Base-by-base conservation (phyloP, 2,888 invertebrate species). In the Amitus sp. region DNA sequence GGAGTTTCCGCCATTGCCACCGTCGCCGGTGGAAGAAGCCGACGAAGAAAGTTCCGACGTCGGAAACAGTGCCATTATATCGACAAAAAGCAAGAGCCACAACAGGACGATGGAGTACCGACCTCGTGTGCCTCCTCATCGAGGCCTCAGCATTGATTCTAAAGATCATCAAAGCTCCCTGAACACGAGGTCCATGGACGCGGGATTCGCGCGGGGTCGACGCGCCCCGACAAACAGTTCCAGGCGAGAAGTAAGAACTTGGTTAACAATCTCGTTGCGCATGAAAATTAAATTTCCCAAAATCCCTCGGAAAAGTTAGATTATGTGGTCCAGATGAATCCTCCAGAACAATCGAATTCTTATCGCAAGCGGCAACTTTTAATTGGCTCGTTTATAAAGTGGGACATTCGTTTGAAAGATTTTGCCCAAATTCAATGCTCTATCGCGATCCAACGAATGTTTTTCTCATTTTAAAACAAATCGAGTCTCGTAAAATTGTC, bases 1-100 rank as follows among this genome's bases (percentile, higher is more conserved):
- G 69, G 88, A 87, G 69, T 89, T 93, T 75, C 92, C 92, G 15
- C 92, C 92, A 30, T 82, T 94, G 59, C 94, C 94, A 6, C 94
- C 93, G 0, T 93, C 93, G 0, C 93, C 93, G 0, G 91, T 91
- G 7, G 91, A 91, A 80, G 93, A 92, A 82, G 90, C 89, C 58
- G 88, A 89, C 71, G 89, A 91, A 71, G 91, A 91, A 73, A 90
- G 90, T 72, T 88, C 89, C 20, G 91, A 91, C 83, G 87, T 80
- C 7, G 81, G 77, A 1, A 77, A 77, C 54, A 72, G 72, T 50
- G 69, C 70, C 49, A 66, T 67, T 13, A 56, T 65, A 37, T 57
- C 72, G 10, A 48, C 66, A 2, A 68, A 71, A 17, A 65, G 73
- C 2, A 74, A 79, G 33, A 68, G 51, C 55, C 78, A 73, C 47